phyloP scores from a whole-genome alignment of 2,797 vertebrate species.

The Xiphophorus birchmanni region DNA sequence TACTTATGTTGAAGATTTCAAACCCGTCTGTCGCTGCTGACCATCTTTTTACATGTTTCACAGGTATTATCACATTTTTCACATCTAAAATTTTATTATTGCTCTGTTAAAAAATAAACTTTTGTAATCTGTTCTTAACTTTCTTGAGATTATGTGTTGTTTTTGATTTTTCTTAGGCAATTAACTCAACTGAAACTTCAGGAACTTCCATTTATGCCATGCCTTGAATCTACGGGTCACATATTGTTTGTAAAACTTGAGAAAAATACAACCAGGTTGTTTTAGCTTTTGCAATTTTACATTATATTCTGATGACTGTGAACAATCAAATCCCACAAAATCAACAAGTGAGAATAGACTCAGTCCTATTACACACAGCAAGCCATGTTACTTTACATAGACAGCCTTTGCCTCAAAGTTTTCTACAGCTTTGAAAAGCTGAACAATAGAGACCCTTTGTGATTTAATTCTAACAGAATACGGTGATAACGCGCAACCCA shows the following conservation, averaged over 20 bases:
- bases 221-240: background rate
- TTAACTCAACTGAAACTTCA: background rate
- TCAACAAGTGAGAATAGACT: background rate
- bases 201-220: background rate
- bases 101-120: no score
- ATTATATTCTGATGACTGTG: no score
- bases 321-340: background rate
- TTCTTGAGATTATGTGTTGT: background rate
- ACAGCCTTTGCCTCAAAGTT: background rate
- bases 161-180: background rate
- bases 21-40: no score
- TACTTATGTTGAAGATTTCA: no score
- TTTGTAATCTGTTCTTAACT: background rate
- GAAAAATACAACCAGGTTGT: background rate
- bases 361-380: background rate
- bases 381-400: background rate
- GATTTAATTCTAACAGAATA: conserved; percentile 20
- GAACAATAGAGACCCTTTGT: background rate
- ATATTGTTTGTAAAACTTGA: background rate
- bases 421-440: background rate
- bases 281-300: background rate
- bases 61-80: no score
- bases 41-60: no score
- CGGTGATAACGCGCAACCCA: conserved; percentile 9
- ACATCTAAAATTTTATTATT: no score